A percentile compares a stretch with the other conserved stretches of the same genome.
Evolutionary conservation across 2,888 invertebrate genomes (phyloP).

Genomic region (Empis livida): DNA sequence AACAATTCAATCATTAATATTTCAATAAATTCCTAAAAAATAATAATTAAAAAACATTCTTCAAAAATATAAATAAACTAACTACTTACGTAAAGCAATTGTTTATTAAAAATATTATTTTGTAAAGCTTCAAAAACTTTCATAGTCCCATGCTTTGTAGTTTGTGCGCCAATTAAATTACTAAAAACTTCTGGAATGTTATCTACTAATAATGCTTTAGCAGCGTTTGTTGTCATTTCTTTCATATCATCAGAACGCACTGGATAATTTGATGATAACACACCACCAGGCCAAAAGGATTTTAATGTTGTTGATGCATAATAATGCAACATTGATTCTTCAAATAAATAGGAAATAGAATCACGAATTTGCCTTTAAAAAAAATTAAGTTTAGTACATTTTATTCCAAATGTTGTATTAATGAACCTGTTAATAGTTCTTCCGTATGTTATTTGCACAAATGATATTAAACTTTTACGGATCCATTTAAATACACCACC

Average conservation of each 20-base stretch:
- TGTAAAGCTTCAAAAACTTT: constrained; percentile 81
- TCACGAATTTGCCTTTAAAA: constrained; percentile 67
- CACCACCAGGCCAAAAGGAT: constrained; percentile 82
- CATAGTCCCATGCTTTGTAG: constrained; percentile 68
- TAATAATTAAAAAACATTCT: constrained; percentile 7
- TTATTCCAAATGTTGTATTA: too few relatives aligned
- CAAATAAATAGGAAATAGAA: constrained; percentile 74
- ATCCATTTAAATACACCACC: constrained; percentile 80
- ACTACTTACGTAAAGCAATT: constrained; percentile 76
- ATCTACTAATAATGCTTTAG: constrained; percentile 45
- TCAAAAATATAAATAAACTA: too few relatives aligned
- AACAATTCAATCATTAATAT: constrained; percentile 53
- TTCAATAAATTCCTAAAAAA: constrained; percentile 52
- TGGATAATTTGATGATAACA: constrained; percentile 41
- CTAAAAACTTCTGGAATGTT: constrained; percentile 68
- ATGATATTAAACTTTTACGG: constrained; percentile 73
- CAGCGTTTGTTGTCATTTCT: constrained; percentile 55
- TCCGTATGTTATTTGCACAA: constrained; percentile 87
- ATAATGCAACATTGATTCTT: constrained; percentile 82
- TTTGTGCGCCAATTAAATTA: constrained; percentile 73
- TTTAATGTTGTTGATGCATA: constrained; percentile 71
- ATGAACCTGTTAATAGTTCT: constrained; percentile 70
- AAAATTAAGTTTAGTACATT: constrained; percentile 34
- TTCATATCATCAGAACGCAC: constrained; percentile 48
- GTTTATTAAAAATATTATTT: constrained; percentile 75